Conservation (phyloP, 1,140 invertebrate genomes). For the Drosophila simulans region DNA sequence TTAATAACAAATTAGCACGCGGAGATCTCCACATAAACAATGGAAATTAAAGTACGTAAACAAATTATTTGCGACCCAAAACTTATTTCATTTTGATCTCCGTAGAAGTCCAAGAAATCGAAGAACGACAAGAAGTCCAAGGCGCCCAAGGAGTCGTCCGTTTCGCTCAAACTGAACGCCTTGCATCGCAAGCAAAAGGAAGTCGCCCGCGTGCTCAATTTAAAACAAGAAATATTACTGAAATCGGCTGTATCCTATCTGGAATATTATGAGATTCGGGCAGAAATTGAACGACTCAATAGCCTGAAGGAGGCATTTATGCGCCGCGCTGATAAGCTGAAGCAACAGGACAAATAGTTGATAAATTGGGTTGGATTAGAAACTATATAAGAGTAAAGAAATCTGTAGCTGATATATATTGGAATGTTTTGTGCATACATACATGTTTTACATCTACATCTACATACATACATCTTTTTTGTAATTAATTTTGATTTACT, state of each 20-base stretch:
- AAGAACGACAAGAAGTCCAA: slow-evolving; percentile 43
- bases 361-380: neutral
- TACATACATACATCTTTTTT: too few relatives aligned
- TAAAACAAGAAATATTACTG: slow-evolving; percentile 64
- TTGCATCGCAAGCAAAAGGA: slow-evolving; percentile 66
- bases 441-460: too few relatives aligned
- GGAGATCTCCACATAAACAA: slow-evolving; percentile 23
- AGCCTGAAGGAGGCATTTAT: slow-evolving; percentile 54
- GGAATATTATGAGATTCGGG: slow-evolving; percentile 67
- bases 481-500: too few relatives aligned
- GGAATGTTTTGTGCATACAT: too few relatives aligned
- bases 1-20: slow-evolving; percentile 48
- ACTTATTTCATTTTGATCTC: neutral
- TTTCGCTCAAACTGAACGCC: slow-evolving; percentile 41
- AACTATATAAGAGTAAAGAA: neutral
- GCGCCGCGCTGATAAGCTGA: slow-evolving; percentile 53
- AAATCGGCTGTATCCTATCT: slow-evolving; percentile 69
- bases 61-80: neutral
- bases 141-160: slow-evolving; percentile 34
- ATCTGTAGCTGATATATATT: too few relatives aligned
- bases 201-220: slow-evolving; percentile 54
- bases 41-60: slow-evolving; percentile 44
- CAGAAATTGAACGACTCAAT: slow-evolving; percentile 60
- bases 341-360: slow-evolving; percentile 62
- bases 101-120: slow-evolving; percentile 63